Base-by-base conservation (phyloP, 2,888 invertebrate genomes). In the Punctoribates punctum region DNA sequence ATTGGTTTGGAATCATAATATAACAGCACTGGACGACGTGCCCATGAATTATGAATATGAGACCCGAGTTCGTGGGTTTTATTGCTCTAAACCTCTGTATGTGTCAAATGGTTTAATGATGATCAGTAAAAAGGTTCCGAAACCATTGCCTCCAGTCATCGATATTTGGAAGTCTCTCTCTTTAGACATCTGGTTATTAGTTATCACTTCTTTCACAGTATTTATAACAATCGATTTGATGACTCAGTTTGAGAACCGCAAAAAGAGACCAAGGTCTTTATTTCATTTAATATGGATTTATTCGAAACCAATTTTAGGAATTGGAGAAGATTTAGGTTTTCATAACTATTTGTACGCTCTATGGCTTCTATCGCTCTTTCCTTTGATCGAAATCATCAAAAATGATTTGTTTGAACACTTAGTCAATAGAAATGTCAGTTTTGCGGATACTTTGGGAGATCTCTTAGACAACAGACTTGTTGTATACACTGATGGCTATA, bases 241-340 rank as follows among this genome's bases (percentile, higher is more conserved):
- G 20, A 54, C 20, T 8, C 20, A 54, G 5, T 11, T 11, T 5
- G 8, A 5, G 5, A 13, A 13, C 20, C 9, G 17, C 5, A 54
- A 54, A 6, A 13, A 17, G 5, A n/a, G 54, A 17, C 5, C 8
- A 54, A 54, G n/a, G 20, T 54, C 54, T 13, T n/a, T 54, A 5
- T 54, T 54, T 5, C 11, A 8, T n/a, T n/a, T 11, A 8, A n/a
- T 54, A 11, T 54, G 54, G 54, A 54, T 54, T n/a, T 54, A 54
- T 54, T 54, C 17, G 15, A 54, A 54, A n/a, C 54, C 54, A 8
- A 5, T 54, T 8, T 13, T 54, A 54, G 54, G n/a, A 5, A 54
- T 54, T 17, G 54, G 54, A n/a, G 54, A 54, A 54, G 54, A n/a
- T 17, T n/a, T 54, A 17, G 54, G 54, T n/a, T n/a, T n/a, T n/a